Evolutionary conservation across 2,888 invertebrate genomes (phyloP), one percentile per base, ranked within the genome.

Genomic region (Cyclophora punctaria): DNA sequence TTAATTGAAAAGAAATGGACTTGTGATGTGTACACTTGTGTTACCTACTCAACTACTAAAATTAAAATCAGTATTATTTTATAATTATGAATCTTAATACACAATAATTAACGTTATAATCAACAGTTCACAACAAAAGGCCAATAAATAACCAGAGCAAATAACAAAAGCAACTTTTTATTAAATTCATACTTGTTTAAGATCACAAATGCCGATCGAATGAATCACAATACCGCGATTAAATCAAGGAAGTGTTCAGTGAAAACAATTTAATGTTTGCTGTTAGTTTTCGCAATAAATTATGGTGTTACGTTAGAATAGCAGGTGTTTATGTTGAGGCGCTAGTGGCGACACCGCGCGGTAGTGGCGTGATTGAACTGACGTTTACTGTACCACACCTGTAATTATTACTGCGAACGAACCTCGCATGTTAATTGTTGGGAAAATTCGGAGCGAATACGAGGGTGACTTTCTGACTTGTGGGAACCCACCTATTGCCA

Each of bases 401-500:
- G 69, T 78, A 81, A 83, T 83, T 82, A 81, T 82, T 81, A 78
- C 64, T 48, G 66, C 63, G 61, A 58, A 60, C 63, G 60, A 57
- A 71, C 66, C 66, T 69, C 71, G 71, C 76, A 77, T 75, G 77
- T 80, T 85, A 84, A 83, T 85, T 80, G 83, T 75, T 81, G 80
- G 82, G 81, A 83, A 80, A 78, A 78, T 76, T 81, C 59, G 73
- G 73, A 69, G 61, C 64, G 64, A 64, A 53, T 63, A 64, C 68
- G 80, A 78, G 85, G 86, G 83, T 80, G 82, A 77, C 80, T 80
- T 80, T 78, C 71, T 76, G 78, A 73, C 80, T 76, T 76, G 83
- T 86, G 87, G 85, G 87, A 87, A 86, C 83, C 67, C 74, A 72
- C 87, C 73, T 71, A 79, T 83, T 85, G 87, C 85, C 84, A 86